Evolutionary conservation across 2,113 vertebrate genomes (phyloP).

Genomic region (Sapayoa aenigma): DNA sequence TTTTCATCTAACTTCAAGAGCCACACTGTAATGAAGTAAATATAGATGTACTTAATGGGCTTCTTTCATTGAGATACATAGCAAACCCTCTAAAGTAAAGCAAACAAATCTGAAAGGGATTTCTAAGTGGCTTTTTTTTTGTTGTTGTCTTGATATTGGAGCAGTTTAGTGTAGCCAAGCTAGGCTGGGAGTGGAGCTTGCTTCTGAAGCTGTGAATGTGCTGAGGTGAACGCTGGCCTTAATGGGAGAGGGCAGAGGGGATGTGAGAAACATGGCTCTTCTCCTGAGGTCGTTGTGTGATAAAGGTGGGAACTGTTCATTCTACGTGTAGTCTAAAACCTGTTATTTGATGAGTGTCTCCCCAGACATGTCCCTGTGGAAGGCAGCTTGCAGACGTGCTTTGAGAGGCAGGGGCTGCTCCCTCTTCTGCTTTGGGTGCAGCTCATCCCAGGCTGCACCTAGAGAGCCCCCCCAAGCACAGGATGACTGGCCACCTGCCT

Average conservation of each 20-base stretch:
- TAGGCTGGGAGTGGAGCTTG: background rate
- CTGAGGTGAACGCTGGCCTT: background rate
- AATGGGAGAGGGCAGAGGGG: background rate
- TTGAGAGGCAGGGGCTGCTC: background rate
- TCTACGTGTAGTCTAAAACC: fast-evolving
- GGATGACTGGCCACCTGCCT: background rate
- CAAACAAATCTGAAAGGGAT: conserved; percentile 6
- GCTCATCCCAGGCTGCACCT: background rate
- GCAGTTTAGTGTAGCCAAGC: background rate
- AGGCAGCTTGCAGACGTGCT: background rate
- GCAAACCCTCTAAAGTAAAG: conserved; percentile 1
- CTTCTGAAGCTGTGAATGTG: background rate
- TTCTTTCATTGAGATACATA: conserved; percentile 43
- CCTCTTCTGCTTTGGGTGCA: fast-evolving
- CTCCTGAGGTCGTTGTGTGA: background rate
- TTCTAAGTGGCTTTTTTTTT: background rate
- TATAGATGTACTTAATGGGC: conserved; percentile 48
- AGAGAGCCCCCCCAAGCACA: background rate
- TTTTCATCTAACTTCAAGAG: conserved; percentile 65
- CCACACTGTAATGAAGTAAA: conserved; percentile 35
- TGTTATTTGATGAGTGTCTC: background rate
- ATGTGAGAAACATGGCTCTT: fast-evolving
- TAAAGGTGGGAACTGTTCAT: background rate
- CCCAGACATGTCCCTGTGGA: background rate
- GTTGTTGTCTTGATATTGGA: background rate